Conservation (phyloP, 2,113 vertebrate species). For the Ginglymostoma cirratum region DNA sequence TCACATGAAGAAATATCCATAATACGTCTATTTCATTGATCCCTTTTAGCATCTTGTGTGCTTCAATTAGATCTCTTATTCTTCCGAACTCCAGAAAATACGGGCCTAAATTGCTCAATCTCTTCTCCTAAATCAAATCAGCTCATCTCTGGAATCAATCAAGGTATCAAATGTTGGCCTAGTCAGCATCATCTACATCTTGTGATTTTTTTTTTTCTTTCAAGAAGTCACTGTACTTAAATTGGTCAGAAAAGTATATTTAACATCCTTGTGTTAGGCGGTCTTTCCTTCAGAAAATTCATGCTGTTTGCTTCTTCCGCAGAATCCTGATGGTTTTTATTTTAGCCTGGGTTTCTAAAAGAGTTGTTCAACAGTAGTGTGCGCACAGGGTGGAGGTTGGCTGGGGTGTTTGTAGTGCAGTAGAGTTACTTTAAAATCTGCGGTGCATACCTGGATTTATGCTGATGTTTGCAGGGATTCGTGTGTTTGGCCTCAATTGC, state of each 20-base stretch:
- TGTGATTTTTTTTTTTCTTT: no score
- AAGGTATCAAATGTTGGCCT: no score
- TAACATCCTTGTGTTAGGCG: background rate
- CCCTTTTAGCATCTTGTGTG: no score
- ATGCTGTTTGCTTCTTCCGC: background rate
- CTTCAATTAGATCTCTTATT: no score
- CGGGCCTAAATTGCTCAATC: no score
- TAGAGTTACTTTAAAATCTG: background rate
- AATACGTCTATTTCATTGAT: no score
- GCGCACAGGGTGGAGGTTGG: no score
- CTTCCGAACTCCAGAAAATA: no score
- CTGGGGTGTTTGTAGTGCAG: background rate
- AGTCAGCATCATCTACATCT: no score
- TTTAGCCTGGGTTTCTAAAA: background rate
- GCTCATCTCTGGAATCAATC: no score
- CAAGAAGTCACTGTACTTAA: background rate
- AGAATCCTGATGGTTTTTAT: background rate
- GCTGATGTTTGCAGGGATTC: background rate
- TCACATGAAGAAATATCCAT: no score
- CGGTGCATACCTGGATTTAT: background rate
- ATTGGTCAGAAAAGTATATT: background rate
- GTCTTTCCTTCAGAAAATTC: background rate
- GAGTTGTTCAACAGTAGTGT: background rate
- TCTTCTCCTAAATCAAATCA: no score
- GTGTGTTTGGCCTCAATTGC: background rate